Evolutionary conservation across 2,888 invertebrate species (phyloP).

Genomic region (Dryobotodes eremita): DNA sequence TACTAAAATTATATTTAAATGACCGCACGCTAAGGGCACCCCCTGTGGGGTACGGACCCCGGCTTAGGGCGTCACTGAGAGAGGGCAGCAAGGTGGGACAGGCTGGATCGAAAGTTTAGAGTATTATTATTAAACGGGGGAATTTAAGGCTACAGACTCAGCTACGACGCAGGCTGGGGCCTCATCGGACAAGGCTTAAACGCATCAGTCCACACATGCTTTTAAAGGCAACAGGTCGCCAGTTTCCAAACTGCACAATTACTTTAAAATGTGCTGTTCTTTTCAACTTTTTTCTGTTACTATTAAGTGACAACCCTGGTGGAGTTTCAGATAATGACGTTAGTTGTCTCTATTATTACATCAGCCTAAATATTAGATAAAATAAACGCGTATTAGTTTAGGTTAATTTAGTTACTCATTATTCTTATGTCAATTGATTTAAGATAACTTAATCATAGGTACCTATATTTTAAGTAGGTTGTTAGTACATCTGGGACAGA

Average conservation of each 20-base stretch:
- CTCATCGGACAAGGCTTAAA: too few relatives aligned
- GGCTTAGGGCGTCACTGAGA: too few relatives aligned
- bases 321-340: slow-evolving; percentile 16
- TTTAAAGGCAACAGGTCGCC: background rate
- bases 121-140: too few relatives aligned
- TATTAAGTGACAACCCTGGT: slow-evolving; percentile 27
- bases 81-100: too few relatives aligned
- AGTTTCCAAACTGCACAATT: background rate
- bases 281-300: background rate
- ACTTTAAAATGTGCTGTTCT: background rate
- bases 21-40: too few relatives aligned
- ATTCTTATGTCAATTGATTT: slow-evolving; percentile 28
- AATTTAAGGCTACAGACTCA: too few relatives aligned
- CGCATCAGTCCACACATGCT: background rate
- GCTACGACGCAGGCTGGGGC: too few relatives aligned
- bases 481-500: background rate
- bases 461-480: background rate
- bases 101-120: too few relatives aligned
- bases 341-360: slow-evolving; percentile 31
- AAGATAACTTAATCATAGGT: slow-evolving; percentile 21
- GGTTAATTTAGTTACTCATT: slow-evolving; percentile 22
- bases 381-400: slow-evolving; percentile 20
- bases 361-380: slow-evolving; percentile 48
- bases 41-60: too few relatives aligned
- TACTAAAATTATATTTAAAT: too few relatives aligned